Evolutionary conservation across 30 jellyfish, hydroid and myxozoan genomes (phyloP), one percentile per base, ranked within the genome.

Genomic region (Aurelia sp.): DNA sequence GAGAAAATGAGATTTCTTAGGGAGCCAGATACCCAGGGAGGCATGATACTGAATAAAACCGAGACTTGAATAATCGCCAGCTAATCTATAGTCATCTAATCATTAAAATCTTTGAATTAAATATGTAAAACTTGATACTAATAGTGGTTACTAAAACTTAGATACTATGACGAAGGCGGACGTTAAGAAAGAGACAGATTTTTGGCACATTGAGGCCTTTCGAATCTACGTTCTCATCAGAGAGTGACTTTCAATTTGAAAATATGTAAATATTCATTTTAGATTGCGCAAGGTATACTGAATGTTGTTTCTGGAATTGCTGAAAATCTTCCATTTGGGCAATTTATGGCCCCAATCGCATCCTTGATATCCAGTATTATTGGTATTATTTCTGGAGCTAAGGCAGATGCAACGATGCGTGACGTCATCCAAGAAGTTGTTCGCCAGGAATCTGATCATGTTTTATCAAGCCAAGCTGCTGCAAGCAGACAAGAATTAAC

Each of bases 231-330:
- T n/a, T 13, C 66, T 13, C 17, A 13, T 16, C 1, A 57, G 20
- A 57, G 19, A 13, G 17, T 57, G 66, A 16, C 17, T 57, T 13
- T 16, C 1, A n/a, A 57, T 57, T 13, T 57, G 66, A 16, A 13
- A 57, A 16, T 13, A 13, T 16, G 17, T 13, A 13, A 13, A 57
- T 22, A 6, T 61, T 22, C 21, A n/a, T 61, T 67, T 7, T 38
- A 67, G 58, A 67, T 72, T 51, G 84, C 84, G 27, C 84, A 47
- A 9, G 84, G 84, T 16, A 18, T 51, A 8, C 27, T 72, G 33
- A 31, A 72, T 12, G 48, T 72, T 10, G 84, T 72, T 20, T 73
- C 84, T 21, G 84, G 72, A 44, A 48, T 72, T 6, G 84, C 84
- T 1, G 84, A 51, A 3, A 31, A 31, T 48, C 48, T 72, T 31